Evolutionary conservation across 1,140 invertebrate genomes (phyloP).

Genomic region (Caenorhabditis briggsae): DNA sequence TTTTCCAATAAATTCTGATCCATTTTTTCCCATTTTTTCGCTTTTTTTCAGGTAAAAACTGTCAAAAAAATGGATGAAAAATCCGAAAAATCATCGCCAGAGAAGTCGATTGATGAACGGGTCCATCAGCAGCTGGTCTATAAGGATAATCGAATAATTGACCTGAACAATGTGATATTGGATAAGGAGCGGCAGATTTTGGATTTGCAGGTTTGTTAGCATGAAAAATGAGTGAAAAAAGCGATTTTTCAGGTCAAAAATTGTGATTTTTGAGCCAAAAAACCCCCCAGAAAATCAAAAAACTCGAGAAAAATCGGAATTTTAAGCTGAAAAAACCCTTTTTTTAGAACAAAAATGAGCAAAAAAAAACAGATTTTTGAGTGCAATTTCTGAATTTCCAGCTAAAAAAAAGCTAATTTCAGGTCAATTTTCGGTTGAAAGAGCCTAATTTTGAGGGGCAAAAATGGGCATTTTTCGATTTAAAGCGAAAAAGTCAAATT

Average conservation of each 20-base stretch:
- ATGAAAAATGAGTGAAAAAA: not conserved
- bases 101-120: conserved; percentile 25
- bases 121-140: conserved; percentile 64
- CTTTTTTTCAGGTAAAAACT: not conserved
- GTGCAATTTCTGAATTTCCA: too few species aligned
- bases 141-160: conserved; percentile 66
- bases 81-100: not conserved
- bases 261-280: not conserved
- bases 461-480: too few species aligned
- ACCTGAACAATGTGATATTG: conserved; percentile 68
- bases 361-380: not conserved
- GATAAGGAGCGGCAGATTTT: conserved; percentile 68
- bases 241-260: not conserved
- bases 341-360: not conserved
- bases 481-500: too few species aligned
- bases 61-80: not conserved
- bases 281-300: not conserved
- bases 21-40: not conserved
- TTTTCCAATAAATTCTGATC: not conserved
- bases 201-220: conserved; percentile 62
- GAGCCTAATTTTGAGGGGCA: too few species aligned
- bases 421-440: too few species aligned
- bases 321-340: too few species aligned
- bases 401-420: too few species aligned
- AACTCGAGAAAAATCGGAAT: not conserved